phyloP scores from a whole-genome alignment of 1,140 invertebrate species.

The Gryon sp. region DNA sequence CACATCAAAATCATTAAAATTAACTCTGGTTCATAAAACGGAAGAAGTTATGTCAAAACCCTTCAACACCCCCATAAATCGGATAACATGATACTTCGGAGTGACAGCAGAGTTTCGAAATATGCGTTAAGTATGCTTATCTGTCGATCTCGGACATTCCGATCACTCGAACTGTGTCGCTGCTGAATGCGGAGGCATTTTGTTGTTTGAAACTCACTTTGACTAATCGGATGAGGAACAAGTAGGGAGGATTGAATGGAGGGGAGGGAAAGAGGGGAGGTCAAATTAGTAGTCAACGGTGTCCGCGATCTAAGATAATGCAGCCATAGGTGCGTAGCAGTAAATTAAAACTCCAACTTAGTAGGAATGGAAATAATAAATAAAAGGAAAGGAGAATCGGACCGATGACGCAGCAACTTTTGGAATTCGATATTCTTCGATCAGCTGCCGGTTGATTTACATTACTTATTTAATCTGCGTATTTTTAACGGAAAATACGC shows the following conservation, averaged over 20 bases:
- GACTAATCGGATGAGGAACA: too few relatives aligned
- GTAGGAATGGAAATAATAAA: conserved; percentile 37
- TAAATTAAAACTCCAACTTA: conserved; percentile 68
- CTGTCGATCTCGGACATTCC: conserved; percentile 48
- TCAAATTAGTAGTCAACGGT: conserved; percentile 76
- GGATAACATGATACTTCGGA: conserved; percentile 28
- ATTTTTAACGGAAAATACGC: conserved; percentile 31
- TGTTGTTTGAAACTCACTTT: conserved; percentile 71
- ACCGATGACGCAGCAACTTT: conserved; percentile 75
- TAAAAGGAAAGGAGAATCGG: conserved; percentile 45
- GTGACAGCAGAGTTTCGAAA: conserved; percentile 40
- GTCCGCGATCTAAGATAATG: conserved; percentile 76
- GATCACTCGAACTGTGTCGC: conserved; percentile 30
- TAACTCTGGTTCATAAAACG: too few relatives aligned
- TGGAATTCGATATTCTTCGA: conserved; percentile 60
- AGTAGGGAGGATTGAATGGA: too few relatives aligned
- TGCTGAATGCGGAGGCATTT: conserved; percentile 49
- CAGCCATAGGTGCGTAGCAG: conserved; percentile 68
- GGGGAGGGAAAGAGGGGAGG: too few relatives aligned
- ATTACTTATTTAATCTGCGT: conserved; percentile 46
- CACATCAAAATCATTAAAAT: too few relatives aligned
- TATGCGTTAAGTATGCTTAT: conserved; percentile 56
- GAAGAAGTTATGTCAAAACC: conserved; percentile 42
- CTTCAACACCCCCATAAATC: conserved; percentile 50
- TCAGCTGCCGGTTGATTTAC: conserved; percentile 49